Evolutionary conservation across 2,888 invertebrate species (phyloP), one percentile per base, ranked within the genome.

Genomic region (Luperina testacea): DNA sequence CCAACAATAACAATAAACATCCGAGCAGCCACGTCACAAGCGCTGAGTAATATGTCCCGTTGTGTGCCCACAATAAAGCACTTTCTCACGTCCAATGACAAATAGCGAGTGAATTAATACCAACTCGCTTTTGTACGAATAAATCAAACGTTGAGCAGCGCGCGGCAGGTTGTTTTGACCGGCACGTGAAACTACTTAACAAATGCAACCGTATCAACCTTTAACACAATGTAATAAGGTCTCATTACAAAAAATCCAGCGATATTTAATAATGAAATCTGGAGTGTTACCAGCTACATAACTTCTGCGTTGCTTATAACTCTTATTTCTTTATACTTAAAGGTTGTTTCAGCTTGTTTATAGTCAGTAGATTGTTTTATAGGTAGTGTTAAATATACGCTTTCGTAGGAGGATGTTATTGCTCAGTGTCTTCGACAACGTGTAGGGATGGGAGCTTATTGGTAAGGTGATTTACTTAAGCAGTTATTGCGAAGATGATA

Each of bases 51-150:
- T 92, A 94, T 93, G 93, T 93, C 92, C 92, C 90, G 92, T 89
- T 92, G 91, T 91, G 88, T 89, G 89, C 90, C 89, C 91, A 95
- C 95, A 95, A 95, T 95, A 95, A 93, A 95, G 92, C 93, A 95
- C 95, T 95, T 95, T 95, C 95, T 94, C 95, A 94, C 95, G 92
- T 95, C 89, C 91, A 93, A 94, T 94, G 95, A 95, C 95, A 96
- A 96, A 96, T 95, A 94, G 94, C 94, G 89, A 92, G 92, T 93
- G 95, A 95, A 95, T 95, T 95, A 95, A 95, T 95, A 94, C 94
- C 90, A 90, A 92, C 90, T 87, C 68, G 89, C 90, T 91, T 93
- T 94, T 91, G 94, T 94, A 91, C 88, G 91, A 88, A 94, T 95
- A 95, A 95, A 95, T 95, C 95, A 95, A 94, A 93, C 90, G 88